Base-by-base conservation (phyloP, 2,113 vertebrate species). In the Sphyrna mokarran region DNA sequence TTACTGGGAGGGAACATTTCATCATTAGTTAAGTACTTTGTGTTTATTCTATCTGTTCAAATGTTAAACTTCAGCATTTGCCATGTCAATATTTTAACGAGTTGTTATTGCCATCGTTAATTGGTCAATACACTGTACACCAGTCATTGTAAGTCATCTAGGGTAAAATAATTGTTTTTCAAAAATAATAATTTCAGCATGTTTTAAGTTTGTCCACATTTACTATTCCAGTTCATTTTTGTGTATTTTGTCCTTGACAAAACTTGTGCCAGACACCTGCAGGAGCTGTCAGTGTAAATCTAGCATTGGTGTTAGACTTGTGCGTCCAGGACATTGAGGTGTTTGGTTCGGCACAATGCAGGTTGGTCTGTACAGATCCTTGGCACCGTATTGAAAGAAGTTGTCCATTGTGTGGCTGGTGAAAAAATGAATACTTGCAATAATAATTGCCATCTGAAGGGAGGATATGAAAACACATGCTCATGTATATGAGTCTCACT, bases 11-110 rank as follows among this genome's bases (percentile, higher is more conserved):
- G 14, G 63, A 66, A 68, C 33, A 66, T n/a, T 66, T 16, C 87
- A 54, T 14, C 54, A 33, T 90, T 63, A 61, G 58, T 22, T 40
- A 61, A 54, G 87, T 33, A 90, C 58, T 58, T 10, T 58, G 11
- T 89, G 54, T 89, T 91, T 91, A 91, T 91, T 91, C 61, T 66
- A 63, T n/a, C 23, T 63, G 40, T 63, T 91, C 33, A 63, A 91
- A 91, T 91, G 61, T 91, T 63, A 66, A 58, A 89, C 20, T 89
- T 83, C 20, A 87, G 85, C 40, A 20, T 48, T 86, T 86, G 83
- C 83, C 22, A 86, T 48, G 23, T 54, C 5, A 23, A 83, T 43
- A 83, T 13, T 26, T 87, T 48, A 86, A 48, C 7, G 1, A 86
- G 4, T 87, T 87, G 85, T 87, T 87, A 87, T 87, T 87, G 43